Base-by-base conservation (phyloP, 2,113 vertebrate species). In the Heptranchias perlo region DNA sequence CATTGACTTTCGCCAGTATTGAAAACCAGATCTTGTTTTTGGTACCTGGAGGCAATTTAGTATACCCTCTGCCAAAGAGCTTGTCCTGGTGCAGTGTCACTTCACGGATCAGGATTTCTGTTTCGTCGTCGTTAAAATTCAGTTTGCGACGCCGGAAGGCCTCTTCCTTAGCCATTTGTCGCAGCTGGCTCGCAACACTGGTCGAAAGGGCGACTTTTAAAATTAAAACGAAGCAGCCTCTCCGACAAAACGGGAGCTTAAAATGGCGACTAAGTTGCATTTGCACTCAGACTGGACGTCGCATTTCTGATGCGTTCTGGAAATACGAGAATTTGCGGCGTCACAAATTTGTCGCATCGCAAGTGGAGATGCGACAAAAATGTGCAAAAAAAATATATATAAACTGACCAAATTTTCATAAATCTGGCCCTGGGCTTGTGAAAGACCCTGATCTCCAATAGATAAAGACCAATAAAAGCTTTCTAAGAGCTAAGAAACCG, bases 221-320 rank as follows among this genome's bases (percentile, higher is more conserved):
- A 58, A 8, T 3, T 58, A 31, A n/a, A 0, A 21, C 2, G 8
- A 11, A 28, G 16, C 3, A 28, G 3, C 31, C 31, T 35, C 3
- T 47, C 28, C 52, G 13, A 2, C 14, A 92, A 61, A n/a, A 11
- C 89, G 4, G 16, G 31, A 23, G 89, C n/a, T 62, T 39, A 93
- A 93, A 28, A 93, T 93, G 89, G 89, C 89, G 58, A 93, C 89
- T 62, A 62, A 93, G 89, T 93, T 93, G 89, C 58, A 93, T 93
- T 93, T 93, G 58, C 89, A 8, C 89, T 62, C 58, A 16, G 89
- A 39, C 14, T 35, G 89, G 58, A 54, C 87, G 87, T n/a, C 87
- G 87, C 87, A 92, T 58, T 92, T 92, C 61, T n/a, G 87, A 1
- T 92, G 87, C 87, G 87, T 92, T 54, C 18, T 49, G 58, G 31